phyloP scores from a whole-genome alignment of 2,797 vertebrate genomes.

The Pogonophryne albipinna region DNA sequence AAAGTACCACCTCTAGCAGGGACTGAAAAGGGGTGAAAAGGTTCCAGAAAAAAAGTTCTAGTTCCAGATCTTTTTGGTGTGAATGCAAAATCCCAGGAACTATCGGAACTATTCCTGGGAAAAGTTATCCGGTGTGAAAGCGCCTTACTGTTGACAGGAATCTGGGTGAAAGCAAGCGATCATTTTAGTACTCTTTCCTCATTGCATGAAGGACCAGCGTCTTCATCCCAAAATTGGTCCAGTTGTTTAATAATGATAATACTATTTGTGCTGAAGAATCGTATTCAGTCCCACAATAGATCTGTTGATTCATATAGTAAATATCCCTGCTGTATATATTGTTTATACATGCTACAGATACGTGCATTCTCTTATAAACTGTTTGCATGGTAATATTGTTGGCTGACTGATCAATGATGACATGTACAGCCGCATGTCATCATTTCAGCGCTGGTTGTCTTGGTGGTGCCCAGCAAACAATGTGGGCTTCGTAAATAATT shows the following conservation, averaged over 20 bases:
- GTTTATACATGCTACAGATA: neutral
- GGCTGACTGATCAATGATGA: too few species aligned
- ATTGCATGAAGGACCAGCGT: slow-evolving; percentile 2
- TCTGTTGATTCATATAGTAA: neutral
- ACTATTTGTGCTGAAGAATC: neutral
- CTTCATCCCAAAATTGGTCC: slow-evolving; percentile 11
- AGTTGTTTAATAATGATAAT: neutral
- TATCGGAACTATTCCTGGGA: too few species aligned
- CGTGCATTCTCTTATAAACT: neutral
- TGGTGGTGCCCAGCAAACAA: too few species aligned
- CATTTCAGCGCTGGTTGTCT: too few species aligned
- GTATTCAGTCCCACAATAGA: neutral
- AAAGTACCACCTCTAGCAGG: too few species aligned
- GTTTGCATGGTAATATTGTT: neutral
- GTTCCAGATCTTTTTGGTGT: too few species aligned
- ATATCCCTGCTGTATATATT: neutral
- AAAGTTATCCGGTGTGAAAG: too few species aligned
- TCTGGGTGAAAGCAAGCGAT: slow-evolving; percentile 17
- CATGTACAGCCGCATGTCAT: too few species aligned
- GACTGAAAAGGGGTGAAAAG: too few species aligned
- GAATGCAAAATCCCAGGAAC: too few species aligned
- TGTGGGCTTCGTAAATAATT: too few species aligned
- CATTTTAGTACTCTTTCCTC: slow-evolving; percentile 41
- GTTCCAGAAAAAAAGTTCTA: too few species aligned
- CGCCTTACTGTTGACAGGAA: slow-evolving; percentile 24